phyloP scores from a whole-genome alignment of 2,888 invertebrate genomes.

The Aradus depressus region DNA sequence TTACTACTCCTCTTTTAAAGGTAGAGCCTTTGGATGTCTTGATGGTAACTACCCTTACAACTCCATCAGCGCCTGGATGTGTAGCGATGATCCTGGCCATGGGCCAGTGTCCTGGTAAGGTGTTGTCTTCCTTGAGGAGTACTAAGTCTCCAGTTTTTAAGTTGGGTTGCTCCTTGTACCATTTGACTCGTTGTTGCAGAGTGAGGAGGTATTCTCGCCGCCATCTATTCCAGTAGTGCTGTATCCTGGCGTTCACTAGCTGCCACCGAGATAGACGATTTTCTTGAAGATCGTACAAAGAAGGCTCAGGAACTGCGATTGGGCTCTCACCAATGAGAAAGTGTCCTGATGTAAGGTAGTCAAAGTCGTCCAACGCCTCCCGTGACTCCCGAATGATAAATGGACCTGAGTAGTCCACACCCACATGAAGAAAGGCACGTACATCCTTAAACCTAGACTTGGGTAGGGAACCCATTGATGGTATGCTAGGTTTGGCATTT shows the following conservation, averaged over 20 bases:
- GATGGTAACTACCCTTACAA: constrained; percentile 30
- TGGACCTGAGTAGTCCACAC: too few relatives aligned
- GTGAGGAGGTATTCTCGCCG: constrained; percentile 30
- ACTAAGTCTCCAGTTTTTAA: constrained; percentile 30
- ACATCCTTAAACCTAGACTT: too few relatives aligned
- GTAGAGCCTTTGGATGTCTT: constrained; percentile 25
- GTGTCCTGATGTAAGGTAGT: too few relatives aligned
- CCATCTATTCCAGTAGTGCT: constrained; percentile 32
- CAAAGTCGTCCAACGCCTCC: too few relatives aligned
- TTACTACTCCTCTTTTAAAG: too few relatives aligned
- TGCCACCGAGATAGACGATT: constrained; percentile 31
- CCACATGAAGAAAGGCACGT: too few relatives aligned
- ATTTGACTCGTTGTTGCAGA: constrained; percentile 32
- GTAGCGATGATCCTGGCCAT: constrained; percentile 28
- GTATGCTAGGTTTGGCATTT: too few relatives aligned
- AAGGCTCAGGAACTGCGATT: too few relatives aligned
- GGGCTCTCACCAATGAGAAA: too few relatives aligned
- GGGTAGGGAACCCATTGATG: too few relatives aligned
- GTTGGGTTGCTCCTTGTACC: constrained; percentile 23
- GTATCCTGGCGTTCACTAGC: constrained; percentile 29
- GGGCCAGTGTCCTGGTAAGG: constrained; percentile 30
- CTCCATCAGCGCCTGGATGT: constrained; percentile 31
- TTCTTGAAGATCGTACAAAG: too few relatives aligned
- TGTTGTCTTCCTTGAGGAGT: constrained; percentile 30
- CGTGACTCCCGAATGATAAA: too few relatives aligned